Conservation (phyloP, 2,113 vertebrate genomes). For the Urocynchramus pylzowi region DNA sequence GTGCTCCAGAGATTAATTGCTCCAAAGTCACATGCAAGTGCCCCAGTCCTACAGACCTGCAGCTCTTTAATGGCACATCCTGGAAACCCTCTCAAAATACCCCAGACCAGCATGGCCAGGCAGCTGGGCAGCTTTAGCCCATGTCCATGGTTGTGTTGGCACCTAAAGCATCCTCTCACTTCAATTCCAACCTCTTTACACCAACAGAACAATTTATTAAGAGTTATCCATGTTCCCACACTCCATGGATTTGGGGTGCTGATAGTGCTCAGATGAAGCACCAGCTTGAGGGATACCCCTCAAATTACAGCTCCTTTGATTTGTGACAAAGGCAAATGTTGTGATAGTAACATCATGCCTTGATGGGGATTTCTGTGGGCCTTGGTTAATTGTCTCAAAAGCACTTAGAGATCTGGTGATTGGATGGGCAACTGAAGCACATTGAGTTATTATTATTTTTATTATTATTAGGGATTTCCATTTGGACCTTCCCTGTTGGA, state of each 20-base stretch:
- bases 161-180: not conserved
- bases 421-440: not conserved
- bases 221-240: accelerated
- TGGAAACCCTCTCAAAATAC: not conserved
- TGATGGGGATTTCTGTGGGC: not conserved
- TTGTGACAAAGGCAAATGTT: not conserved
- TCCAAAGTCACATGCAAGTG: accelerated
- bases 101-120: accelerated
- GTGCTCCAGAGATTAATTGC: not conserved
- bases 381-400: not conserved
- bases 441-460: not conserved
- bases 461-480: not conserved
- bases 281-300: not conserved
- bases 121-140: not conserved
- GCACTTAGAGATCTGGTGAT: not conserved
- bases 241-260: not conserved
- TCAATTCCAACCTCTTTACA: not conserved
- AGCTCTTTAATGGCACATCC: not conserved
- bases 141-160: not conserved
- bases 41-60: not conserved
- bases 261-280: not conserved
- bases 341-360: not conserved
- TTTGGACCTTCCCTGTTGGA: not conserved
- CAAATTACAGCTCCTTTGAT: not conserved
- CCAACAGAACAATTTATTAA: accelerated